Evolutionary conservation across 2,888 invertebrate genomes (phyloP).

Genomic region (Pandemis corylana): DNA sequence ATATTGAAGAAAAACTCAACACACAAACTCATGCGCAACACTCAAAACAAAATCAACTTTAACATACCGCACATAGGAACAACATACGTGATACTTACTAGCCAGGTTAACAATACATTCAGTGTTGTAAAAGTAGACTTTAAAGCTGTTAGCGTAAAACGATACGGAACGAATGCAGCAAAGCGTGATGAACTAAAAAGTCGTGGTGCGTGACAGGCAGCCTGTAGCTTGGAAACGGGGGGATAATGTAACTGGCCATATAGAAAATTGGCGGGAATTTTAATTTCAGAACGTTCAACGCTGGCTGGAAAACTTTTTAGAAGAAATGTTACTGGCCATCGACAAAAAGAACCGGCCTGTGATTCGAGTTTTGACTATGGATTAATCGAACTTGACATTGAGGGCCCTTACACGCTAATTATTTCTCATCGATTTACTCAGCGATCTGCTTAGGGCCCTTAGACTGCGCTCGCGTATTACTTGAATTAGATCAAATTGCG

Average conservation of each 20-base stretch:
- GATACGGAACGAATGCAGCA: not conserved
- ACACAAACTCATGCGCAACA: not conserved
- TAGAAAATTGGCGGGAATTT: not conserved
- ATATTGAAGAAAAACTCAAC: not conserved
- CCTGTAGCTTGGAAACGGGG: slow-evolving; percentile 23
- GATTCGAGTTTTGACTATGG: too few relatives aligned
- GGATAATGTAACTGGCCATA: slow-evolving; percentile 16
- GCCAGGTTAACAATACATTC: not conserved
- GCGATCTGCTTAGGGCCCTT: too few relatives aligned
- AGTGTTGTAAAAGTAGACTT: not conserved
- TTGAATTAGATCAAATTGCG: not conserved
- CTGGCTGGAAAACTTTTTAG: not conserved
- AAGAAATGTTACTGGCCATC: not conserved
- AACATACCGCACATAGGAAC: not conserved
- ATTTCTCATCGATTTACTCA: too few relatives aligned
- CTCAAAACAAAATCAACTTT: slow-evolving; percentile 3
- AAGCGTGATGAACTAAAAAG: slow-evolving; percentile 27
- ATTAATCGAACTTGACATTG: too few relatives aligned
- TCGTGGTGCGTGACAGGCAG: slow-evolving; percentile 20
- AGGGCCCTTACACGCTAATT: too few relatives aligned
- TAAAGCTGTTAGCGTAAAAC: not conserved
- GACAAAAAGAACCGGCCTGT: not conserved
- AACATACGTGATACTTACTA: not conserved
- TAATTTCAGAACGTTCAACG: not conserved
- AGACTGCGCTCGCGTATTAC: not conserved